Conservation (phyloP, 2,113 vertebrate genomes). For the Sylvilagus bachmani region DNA sequence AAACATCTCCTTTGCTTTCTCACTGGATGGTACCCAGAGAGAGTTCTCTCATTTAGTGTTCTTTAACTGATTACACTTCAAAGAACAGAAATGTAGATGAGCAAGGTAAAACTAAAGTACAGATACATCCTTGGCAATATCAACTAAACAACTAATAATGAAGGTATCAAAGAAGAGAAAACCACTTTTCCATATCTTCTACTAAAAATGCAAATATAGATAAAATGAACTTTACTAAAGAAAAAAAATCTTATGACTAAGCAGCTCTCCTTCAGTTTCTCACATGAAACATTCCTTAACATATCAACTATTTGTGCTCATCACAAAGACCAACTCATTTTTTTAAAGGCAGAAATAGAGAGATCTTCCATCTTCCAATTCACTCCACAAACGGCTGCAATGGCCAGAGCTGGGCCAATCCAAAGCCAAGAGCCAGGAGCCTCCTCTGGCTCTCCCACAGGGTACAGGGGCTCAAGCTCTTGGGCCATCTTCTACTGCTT, state of each 20-base stretch:
- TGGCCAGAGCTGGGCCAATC: too few species aligned
- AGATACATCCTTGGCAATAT: not conserved
- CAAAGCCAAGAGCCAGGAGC: too few species aligned
- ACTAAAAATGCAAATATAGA: constrained; percentile 35
- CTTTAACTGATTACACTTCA: constrained; percentile 12
- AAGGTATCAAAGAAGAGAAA: constrained; percentile 18
- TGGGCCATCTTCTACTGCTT: too few species aligned
- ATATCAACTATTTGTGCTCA: constrained; percentile 1
- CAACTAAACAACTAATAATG: not conserved
- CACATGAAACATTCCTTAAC: not conserved
- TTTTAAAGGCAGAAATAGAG: too few species aligned
- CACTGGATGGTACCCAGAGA: not conserved
- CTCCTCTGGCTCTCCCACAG: too few species aligned
- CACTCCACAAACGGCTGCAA: too few species aligned
- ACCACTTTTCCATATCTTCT: not conserved
- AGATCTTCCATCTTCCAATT: too few species aligned
- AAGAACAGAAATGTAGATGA: not conserved
- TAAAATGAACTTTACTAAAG: not conserved
- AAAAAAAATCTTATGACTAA: not conserved
- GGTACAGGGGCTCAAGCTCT: too few species aligned
- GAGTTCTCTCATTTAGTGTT: not conserved
- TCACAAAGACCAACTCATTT: not conserved
- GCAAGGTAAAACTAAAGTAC: not conserved
- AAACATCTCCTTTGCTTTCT: not conserved
- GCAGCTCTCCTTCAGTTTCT: not conserved